These are phyloP conservation scores for Hololepta plana DNA, from an alignment of 2,888 invertebrate genomes.

Conservation along the genomic window DNA sequence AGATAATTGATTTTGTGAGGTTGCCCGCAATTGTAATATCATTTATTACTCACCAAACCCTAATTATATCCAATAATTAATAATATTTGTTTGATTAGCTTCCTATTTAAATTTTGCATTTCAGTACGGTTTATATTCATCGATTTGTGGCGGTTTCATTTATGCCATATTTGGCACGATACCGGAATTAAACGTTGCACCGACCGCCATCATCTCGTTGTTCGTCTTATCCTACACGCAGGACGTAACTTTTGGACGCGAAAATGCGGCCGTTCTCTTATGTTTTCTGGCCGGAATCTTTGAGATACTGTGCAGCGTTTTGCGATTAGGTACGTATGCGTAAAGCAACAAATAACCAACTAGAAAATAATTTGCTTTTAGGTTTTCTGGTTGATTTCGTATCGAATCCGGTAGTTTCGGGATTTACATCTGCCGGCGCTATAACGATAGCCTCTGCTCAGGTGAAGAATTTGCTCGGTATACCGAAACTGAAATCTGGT, in stretches of 20 bases:
- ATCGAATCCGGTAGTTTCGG: conserved; percentile 54
- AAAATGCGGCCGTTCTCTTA: conserved; percentile 42
- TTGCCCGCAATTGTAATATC: too few species aligned
- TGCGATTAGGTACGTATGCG: conserved; percentile 39
- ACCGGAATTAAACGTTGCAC: conserved; percentile 46
- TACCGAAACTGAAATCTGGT: conserved; percentile 39
- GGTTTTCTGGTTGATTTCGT: conserved; percentile 59
- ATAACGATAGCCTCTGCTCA: conserved; percentile 58
- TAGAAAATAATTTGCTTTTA: conserved; percentile 15
- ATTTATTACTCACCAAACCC: too few species aligned
- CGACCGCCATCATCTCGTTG: conserved; percentile 60
- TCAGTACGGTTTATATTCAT: conserved; percentile 72
- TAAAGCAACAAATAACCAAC: background rate
- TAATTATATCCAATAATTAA: too few species aligned
- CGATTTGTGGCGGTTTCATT: conserved; percentile 58
- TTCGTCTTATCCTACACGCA: conserved; percentile 48
- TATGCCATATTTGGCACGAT: conserved; percentile 62
- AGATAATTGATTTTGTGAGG: too few species aligned
- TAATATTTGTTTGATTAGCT: too few species aligned
- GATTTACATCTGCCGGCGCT: conserved; percentile 61
- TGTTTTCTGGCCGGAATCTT: conserved; percentile 48
- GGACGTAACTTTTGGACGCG: conserved; percentile 25
- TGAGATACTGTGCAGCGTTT: conserved; percentile 40
- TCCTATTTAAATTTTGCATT: too few species aligned
- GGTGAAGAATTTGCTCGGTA: conserved; percentile 48